Evolutionary conservation across 2,888 invertebrate species (phyloP).

Genomic region (Crocallis elinguaria): DNA sequence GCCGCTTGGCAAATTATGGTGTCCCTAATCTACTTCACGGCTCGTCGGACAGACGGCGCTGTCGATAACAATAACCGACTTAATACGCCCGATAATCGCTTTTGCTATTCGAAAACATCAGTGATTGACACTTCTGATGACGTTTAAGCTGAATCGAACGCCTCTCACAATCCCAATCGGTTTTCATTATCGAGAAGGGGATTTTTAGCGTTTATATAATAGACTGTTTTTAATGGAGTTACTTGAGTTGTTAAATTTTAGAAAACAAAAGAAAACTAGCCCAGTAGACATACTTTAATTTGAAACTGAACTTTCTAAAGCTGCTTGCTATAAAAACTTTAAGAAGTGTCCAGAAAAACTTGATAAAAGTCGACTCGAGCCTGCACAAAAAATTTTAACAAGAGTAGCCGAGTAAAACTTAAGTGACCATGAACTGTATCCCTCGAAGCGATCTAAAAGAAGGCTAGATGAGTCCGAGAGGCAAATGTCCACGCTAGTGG

Average conservation of each 20-base stretch:
- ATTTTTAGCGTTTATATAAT: constrained; percentile 24
- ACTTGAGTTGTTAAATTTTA: not conserved
- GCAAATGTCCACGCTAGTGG: constrained; percentile 70
- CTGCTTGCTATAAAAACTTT: not conserved
- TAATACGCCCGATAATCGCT: constrained; percentile 83
- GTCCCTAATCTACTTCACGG: constrained; percentile 83
- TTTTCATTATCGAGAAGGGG: constrained; percentile 53
- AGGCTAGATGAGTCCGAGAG: constrained; percentile 59
- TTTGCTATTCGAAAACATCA: constrained; percentile 81
- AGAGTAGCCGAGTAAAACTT: constrained; percentile 43
- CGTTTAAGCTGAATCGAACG: constrained; percentile 66
- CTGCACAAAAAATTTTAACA: constrained; percentile 42
- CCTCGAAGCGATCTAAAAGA: constrained; percentile 48
- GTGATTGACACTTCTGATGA: constrained; percentile 83
- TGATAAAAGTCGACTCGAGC: constrained; percentile 29
- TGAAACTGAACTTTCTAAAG: not conserved
- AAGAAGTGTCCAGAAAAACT: constrained; percentile 20
- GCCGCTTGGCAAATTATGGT: constrained; percentile 80
- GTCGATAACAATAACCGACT: constrained; percentile 83
- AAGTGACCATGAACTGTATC: constrained; percentile 56
- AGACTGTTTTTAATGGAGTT: not conserved
- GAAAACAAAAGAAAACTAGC: too few species aligned
- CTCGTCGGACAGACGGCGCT: constrained; percentile 69
- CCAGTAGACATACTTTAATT: too few species aligned
- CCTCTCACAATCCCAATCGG: constrained; percentile 55